Evolutionary conservation across 1,140 invertebrate genomes (phyloP), one percentile per base, ranked within the genome.

Genomic region (Caenorhabditis remanei): DNA sequence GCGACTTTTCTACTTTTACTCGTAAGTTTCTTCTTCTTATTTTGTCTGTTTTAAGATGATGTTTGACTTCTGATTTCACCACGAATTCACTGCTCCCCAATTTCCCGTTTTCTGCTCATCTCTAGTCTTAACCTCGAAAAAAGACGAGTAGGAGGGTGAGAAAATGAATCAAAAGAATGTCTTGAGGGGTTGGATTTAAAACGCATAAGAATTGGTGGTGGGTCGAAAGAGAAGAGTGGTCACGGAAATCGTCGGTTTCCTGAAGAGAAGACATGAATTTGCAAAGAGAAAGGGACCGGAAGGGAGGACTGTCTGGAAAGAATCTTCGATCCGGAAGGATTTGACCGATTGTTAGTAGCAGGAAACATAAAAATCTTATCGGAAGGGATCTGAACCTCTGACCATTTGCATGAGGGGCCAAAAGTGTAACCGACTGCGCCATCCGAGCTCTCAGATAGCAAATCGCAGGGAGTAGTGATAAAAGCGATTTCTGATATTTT

Each of bases 1-100:
- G 58, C 84, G 16, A 83, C 85, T 5, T 89, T 83, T 75, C 41
- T 89, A 14, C 24, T 89, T 16, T 79, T 89, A 11, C 56, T 89
- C 56, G 88, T 88, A 40, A 85, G 84, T 85, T 56, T 79, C 50
- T 79, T 43, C 16, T 79, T 14, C 40, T n/a, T 50, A 0, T 19
- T 40, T 65, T 65, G 9, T n/a, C 11, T 9, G 19, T 75, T 43
- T 75, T 43, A 14, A 43, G 6, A n/a, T 82, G 79, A 55, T 58
- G 46, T 58, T 55, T 84, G 24, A 61, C 41, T 24, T 48, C 53
- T 50, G 75, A 53, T 32, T 53, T 82, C 56, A n/a, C 43, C 75
- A 32, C n/a, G 32, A 32, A 32, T 32, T 32, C 32, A 32, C 50
- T 16, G 14, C 75, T 32, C 32, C 32, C 21, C 55, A 84, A 61